Conservation (phyloP, 2,113 vertebrate species). For the Rattus rattus region DNA sequence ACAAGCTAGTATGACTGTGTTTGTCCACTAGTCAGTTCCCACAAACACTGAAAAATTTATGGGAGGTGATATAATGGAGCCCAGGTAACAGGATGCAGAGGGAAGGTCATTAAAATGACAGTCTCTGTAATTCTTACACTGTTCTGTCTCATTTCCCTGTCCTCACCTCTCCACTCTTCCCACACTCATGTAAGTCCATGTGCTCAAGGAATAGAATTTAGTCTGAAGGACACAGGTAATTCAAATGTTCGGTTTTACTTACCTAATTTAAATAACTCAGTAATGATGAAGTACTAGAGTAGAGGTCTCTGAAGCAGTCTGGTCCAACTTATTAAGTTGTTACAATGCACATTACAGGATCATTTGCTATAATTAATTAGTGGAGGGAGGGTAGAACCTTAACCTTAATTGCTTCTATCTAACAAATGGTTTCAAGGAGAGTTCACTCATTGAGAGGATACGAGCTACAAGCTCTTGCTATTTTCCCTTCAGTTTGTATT, state of each 20-base stretch:
- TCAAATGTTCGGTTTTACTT: constrained; percentile 53
- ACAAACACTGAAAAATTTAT: constrained; percentile 12
- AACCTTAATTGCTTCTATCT: constrained; percentile 68
- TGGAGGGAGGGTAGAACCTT: constrained; percentile 38
- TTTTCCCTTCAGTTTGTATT: constrained; percentile 39
- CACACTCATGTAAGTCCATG: background rate
- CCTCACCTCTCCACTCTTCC: background rate
- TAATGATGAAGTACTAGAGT: constrained; percentile 44
- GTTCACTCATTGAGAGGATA: constrained; percentile 68
- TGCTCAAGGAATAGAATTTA: background rate
- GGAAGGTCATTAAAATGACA: background rate
- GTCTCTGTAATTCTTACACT: background rate
- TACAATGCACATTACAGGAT: constrained; percentile 65
- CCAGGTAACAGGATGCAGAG: background rate
- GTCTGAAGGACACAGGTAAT: background rate
- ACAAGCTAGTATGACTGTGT: background rate
- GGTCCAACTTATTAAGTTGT: constrained; percentile 67
- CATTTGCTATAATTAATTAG: constrained; percentile 72
- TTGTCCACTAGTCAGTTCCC: constrained; percentile 29
- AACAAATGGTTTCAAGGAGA: constrained; percentile 71
- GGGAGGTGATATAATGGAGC: constrained; percentile 49
- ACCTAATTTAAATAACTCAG: constrained; percentile 60
- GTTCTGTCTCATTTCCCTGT: background rate
- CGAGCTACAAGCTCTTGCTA: constrained; percentile 17
- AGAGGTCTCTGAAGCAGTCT: constrained; percentile 61